These are phyloP conservation scores for Thaumetopoea pityocampa DNA, from an alignment of 1,140 invertebrate genomes.

Conservation along the genomic window DNA sequence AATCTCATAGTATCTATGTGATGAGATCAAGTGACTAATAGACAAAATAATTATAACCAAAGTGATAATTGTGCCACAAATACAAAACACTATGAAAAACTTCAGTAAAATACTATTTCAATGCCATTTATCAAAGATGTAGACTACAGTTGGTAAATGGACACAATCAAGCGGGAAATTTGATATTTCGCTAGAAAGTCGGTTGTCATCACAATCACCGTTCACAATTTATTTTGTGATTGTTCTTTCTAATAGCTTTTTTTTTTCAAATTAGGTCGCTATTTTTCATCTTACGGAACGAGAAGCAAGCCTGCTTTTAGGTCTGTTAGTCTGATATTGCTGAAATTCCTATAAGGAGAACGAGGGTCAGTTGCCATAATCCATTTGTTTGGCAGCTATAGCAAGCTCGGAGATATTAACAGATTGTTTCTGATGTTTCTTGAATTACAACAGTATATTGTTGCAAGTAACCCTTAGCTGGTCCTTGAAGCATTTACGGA, in stretches of 20 bases:
- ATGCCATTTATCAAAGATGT: constrained; percentile 19
- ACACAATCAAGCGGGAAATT: constrained; percentile 22
- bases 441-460: no score
- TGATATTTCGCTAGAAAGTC: constrained; percentile 22
- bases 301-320: constrained; percentile 6
- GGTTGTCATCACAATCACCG: constrained; percentile 20
- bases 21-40: not conserved
- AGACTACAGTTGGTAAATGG: constrained; percentile 20
- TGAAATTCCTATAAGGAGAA: not conserved
- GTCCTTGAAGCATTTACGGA: no score
- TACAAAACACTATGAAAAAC: constrained; percentile 17
- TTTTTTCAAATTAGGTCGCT: constrained; percentile 37
- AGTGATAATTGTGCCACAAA: constrained; percentile 1
- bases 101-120: constrained; percentile 19
- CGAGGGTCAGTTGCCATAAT: no score
- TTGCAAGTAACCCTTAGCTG: no score
- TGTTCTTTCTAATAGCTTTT: constrained; percentile 28
- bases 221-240: constrained; percentile 29
- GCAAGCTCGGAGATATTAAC: no score
- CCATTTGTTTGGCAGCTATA: no score
- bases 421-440: no score
- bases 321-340: constrained; percentile 8
- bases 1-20: no score
- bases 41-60: not conserved
- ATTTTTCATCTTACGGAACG: constrained; percentile 29